phyloP scores from a whole-genome alignment of 2,113 vertebrate genomes.

The Burhinus oedicnemus region DNA sequence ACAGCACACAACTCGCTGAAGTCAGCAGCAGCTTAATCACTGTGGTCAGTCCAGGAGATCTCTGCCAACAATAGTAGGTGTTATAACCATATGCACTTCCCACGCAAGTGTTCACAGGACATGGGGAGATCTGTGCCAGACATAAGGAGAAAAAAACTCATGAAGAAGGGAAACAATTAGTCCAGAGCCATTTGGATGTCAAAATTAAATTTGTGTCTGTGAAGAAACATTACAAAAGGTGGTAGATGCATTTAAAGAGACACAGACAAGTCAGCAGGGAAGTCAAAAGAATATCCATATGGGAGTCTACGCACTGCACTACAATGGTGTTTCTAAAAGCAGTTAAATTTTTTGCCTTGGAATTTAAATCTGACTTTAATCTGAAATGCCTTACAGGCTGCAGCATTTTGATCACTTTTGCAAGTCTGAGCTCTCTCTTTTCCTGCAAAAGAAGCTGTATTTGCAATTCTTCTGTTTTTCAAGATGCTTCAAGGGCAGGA shows the following conservation, averaged over 20 bases:
- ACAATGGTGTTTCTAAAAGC: background rate
- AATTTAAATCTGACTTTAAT: background rate
- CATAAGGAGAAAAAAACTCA: background rate
- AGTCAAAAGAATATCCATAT: background rate
- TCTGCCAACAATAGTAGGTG: background rate
- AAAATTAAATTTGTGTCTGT: background rate
- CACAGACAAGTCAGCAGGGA: background rate
- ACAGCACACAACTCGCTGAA: background rate
- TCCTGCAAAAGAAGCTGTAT: background rate
- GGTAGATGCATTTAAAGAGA: background rate
- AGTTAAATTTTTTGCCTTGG: background rate
- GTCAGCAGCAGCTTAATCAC: constrained; percentile 19
- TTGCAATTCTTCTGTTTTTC: background rate
- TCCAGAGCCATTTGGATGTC: background rate
- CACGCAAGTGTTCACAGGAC: background rate
- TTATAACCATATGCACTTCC: background rate
- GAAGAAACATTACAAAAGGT: background rate
- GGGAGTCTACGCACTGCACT: background rate
- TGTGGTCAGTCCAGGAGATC: background rate
- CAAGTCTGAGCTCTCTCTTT: background rate
- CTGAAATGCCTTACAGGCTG: background rate
- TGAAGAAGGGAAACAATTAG: background rate
- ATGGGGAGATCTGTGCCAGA: background rate
- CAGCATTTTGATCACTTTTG: background rate
- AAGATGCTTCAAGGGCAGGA: background rate